Conservation (phyloP, 2,888 invertebrate genomes). For the Lithosia quadra region DNA sequence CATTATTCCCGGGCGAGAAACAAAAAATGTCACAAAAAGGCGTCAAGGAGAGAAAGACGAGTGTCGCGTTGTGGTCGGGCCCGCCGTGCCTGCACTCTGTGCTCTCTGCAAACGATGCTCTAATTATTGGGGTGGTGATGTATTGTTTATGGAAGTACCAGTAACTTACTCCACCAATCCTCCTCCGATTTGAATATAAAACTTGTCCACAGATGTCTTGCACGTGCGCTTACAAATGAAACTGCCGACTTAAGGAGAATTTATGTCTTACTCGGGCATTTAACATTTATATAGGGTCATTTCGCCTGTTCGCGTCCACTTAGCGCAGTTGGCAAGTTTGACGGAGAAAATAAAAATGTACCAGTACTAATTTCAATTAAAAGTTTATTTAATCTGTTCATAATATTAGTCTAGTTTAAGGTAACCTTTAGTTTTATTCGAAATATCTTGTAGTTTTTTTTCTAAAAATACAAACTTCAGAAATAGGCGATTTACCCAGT, state of each 20-base stretch:
- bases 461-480: too few relatives aligned
- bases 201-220: constrained; percentile 52
- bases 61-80: constrained; percentile 57
- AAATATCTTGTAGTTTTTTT: too few relatives aligned
- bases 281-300: constrained; percentile 40
- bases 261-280: constrained; percentile 47
- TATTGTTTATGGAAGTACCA: constrained; percentile 63
- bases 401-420: too few relatives aligned
- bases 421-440: too few relatives aligned
- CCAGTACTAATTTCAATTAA: too few relatives aligned
- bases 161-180: constrained; percentile 36
- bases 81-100: constrained; percentile 50
- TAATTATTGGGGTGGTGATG: constrained; percentile 77
- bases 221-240: constrained; percentile 54
- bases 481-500: too few relatives aligned
- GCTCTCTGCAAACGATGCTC: constrained; percentile 65
- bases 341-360: too few relatives aligned
- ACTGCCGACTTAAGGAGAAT: constrained; percentile 48
- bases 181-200: constrained; percentile 46
- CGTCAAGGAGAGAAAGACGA: constrained; percentile 78
- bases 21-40: constrained; percentile 82
- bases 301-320: too few relatives aligned
- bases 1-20: constrained; percentile 85
- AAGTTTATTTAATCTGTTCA: too few relatives aligned
- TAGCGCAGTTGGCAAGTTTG: too few relatives aligned